These are phyloP conservation scores for Heliconius charithonia DNA, from an alignment of 2,888 invertebrate genomes.

Conservation along the genomic window DNA sequence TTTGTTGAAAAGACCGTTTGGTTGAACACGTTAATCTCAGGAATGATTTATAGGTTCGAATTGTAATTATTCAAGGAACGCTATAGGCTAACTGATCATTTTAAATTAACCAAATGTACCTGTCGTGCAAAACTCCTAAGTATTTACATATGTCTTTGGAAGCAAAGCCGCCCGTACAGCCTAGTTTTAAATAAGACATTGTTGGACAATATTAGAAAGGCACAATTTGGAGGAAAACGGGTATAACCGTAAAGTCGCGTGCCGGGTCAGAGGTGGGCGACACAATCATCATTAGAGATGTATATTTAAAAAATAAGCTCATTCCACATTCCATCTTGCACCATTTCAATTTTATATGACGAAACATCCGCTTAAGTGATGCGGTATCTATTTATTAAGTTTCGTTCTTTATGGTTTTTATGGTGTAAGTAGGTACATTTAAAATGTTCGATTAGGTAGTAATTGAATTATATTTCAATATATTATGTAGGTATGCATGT, in stretches of 20 bases:
- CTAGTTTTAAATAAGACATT: slow-evolving; percentile 4
- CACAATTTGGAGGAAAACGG: slow-evolving; percentile 9
- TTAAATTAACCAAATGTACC: neutral
- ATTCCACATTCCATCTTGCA: slow-evolving; percentile 39
- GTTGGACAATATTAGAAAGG: slow-evolving; percentile 45
- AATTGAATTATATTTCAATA: slow-evolving; percentile 20
- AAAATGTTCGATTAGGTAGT: slow-evolving; percentile 7
- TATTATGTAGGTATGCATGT: neutral
- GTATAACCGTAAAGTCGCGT: slow-evolving; percentile 47
- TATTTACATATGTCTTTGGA: neutral
- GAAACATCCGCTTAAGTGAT: slow-evolving; percentile 7
- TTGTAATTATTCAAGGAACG: neutral
- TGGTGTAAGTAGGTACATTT: neutral
- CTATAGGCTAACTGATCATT: neutral
- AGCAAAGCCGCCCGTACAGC: neutral
- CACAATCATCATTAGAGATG: slow-evolving; percentile 41
- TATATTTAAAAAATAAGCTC: slow-evolving; percentile 43
- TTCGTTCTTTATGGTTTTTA: slow-evolving; percentile 21
- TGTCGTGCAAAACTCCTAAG: too few species aligned
- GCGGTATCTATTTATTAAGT: neutral
- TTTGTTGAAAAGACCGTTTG: too few species aligned
- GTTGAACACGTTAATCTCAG: too few species aligned
- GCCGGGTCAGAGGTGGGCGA: slow-evolving; percentile 56
- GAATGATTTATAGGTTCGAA: too few species aligned
- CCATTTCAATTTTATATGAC: slow-evolving; percentile 32